A percentile compares a stretch with the other conserved stretches of the same genome.
phyloP scores from a whole-genome alignment of 2,797 vertebrate species.

The Loriculus beryllinus region DNA sequence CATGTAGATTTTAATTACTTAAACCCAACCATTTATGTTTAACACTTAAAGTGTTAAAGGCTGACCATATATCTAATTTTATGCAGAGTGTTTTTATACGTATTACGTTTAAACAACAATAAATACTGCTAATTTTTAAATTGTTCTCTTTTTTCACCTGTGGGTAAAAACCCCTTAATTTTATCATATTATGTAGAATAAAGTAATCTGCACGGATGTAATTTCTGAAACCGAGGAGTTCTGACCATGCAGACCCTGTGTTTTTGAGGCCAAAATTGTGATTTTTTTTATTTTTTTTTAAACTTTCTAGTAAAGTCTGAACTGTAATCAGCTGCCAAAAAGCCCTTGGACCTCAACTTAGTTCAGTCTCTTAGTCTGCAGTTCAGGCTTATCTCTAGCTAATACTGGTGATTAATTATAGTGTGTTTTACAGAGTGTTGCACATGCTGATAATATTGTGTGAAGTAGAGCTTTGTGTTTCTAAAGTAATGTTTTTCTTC shows the following conservation, averaged over 20 bases:
- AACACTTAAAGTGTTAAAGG: neutral
- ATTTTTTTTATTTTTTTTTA: neutral
- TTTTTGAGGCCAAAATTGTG: neutral
- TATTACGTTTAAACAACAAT: neutral
- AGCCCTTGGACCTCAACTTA: neutral
- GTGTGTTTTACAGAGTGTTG: neutral
- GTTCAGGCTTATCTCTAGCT: neutral
- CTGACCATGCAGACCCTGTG: neutral
- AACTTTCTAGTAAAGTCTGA: neutral
- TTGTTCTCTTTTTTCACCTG: neutral
- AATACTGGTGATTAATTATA: neutral
- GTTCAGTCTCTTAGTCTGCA: neutral
- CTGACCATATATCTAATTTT: neutral
- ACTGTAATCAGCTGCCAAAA: neutral
- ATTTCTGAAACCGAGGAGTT: neutral
- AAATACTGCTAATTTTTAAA: neutral
- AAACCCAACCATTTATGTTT: neutral
- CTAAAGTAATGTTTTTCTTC: neutral
- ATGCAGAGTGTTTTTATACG: neutral
- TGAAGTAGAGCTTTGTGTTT: neutral
- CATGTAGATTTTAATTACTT: neutral
- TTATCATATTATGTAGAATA: neutral
- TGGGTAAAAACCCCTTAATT: neutral
- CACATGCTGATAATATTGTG: neutral
- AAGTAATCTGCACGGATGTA: neutral